phyloP scores from a whole-genome alignment of 2,888 invertebrate genomes.

The Crepidodera aurea region DNA sequence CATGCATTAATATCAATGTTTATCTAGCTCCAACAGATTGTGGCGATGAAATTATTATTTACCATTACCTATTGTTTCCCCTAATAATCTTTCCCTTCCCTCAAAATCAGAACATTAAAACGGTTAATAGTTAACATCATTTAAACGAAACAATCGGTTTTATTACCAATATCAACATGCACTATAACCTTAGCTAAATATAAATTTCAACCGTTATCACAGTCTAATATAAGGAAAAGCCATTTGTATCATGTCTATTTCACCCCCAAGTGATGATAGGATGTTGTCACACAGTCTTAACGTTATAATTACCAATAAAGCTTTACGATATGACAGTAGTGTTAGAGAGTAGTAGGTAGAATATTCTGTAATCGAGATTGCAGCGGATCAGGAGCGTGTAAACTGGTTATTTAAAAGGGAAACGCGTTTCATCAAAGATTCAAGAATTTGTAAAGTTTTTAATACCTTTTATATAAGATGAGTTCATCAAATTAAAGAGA shows the following conservation, averaged over 20 bases:
- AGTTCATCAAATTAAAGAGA: no score
- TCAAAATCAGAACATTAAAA: background rate
- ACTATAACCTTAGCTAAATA: constrained; percentile 7
- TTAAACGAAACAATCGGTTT: constrained; percentile 16
- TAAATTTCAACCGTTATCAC: constrained; percentile 19
- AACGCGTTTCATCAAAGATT: no score
- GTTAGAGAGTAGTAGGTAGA: constrained; percentile 7
- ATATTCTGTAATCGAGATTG: constrained; percentile 8
- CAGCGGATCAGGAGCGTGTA: background rate
- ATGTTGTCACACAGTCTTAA: constrained; percentile 25
- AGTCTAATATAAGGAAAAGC: constrained; percentile 18
- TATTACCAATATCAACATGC: constrained; percentile 9
- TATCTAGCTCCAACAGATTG: no score
- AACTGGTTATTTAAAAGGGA: no score
- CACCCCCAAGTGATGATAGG: constrained; percentile 22
- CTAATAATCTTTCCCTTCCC: background rate
- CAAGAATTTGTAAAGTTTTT: no score
- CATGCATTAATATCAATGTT: no score
- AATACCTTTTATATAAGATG: no score
- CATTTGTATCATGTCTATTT: constrained; percentile 14
- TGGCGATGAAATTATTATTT: no score
- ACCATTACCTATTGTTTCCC: no score
- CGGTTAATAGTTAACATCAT: background rate
- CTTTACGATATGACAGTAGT: constrained; percentile 28
- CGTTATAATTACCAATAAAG: constrained; percentile 36